These are phyloP conservation scores for Alaudala cheleensis DNA, from an alignment of 2,113 vertebrate genomes.

Conservation along the genomic window DNA sequence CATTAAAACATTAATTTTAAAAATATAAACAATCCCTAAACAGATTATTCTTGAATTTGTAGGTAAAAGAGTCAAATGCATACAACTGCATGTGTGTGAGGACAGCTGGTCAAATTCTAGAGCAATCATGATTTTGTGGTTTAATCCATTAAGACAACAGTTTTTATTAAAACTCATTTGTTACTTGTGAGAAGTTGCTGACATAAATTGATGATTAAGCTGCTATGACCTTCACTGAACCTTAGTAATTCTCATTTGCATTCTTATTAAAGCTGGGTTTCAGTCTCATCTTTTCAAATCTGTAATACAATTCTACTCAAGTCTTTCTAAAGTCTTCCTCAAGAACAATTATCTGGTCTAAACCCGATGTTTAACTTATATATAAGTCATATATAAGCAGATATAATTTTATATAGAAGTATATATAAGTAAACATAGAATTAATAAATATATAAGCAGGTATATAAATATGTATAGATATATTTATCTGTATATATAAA, in stretches of 20 bases:
- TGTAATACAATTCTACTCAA: not conserved
- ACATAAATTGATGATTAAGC: conserved; percentile 65
- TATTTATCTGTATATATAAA: not conserved
- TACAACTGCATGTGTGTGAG: not conserved
- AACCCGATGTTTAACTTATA: conserved; percentile 38
- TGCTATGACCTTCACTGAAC: conserved; percentile 63
- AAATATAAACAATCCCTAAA: not conserved
- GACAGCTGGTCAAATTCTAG: conserved; percentile 32
- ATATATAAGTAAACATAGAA: not conserved
- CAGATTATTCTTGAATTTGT: not conserved
- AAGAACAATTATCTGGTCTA: conserved; percentile 54
- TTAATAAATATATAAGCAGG: not conserved
- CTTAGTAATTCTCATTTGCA: conserved; percentile 56
- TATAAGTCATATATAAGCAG: not conserved
- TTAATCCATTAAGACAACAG: conserved; percentile 72
- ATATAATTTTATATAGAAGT: not conserved
- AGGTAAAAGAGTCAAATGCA: not conserved
- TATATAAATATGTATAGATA: not conserved
- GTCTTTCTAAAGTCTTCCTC: conserved; percentile 15
- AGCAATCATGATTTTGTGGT: conserved; percentile 40
- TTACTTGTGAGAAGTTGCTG: conserved; percentile 61
- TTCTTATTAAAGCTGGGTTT: conserved; percentile 67
- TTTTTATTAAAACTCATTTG: conserved; percentile 70
- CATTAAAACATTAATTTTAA: not conserved
- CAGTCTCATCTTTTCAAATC: conserved; percentile 49